Evolutionary conservation across 2,797 vertebrate species (phyloP).

Genomic region (Novumbra hubbsi): DNA sequence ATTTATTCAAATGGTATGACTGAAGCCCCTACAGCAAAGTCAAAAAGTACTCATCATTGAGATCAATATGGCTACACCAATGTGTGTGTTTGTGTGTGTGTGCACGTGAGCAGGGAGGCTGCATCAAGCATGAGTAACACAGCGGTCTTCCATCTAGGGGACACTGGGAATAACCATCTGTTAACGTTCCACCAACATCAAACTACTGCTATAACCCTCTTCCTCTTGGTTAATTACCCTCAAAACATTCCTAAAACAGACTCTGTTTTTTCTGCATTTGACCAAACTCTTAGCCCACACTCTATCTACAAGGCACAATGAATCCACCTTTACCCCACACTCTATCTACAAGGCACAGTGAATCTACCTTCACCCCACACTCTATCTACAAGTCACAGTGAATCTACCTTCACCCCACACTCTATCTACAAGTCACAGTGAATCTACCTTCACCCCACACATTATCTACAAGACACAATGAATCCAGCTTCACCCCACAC

Average conservation of each 20-base stretch:
- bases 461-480: too few species aligned
- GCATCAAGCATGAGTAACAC: background rate
- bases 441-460: background rate
- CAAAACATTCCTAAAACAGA: too few species aligned
- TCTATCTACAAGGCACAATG: too few species aligned
- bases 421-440: too few species aligned
- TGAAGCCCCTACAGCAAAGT: slow-evolving; percentile 7
- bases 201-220: background rate
- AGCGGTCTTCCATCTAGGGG: background rate
- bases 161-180: background rate
- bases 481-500: background rate
- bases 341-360: too few species aligned
- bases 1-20: too few species aligned
- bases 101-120: background rate
- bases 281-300: too few species aligned
- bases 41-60: background rate
- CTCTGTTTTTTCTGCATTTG: too few species aligned
- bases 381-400: too few species aligned
- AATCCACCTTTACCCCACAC: too few species aligned
- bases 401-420: too few species aligned
- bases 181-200: background rate
- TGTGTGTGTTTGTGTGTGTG: slow-evolving; percentile 5
- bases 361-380: background rate
- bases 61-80: background rate
- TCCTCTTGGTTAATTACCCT: too few species aligned